Percentiles rank a stretch among this genome's conserved stretches.
Conservation (phyloP, 2,797 vertebrate species). For the Lepus oiostolus region DNA sequence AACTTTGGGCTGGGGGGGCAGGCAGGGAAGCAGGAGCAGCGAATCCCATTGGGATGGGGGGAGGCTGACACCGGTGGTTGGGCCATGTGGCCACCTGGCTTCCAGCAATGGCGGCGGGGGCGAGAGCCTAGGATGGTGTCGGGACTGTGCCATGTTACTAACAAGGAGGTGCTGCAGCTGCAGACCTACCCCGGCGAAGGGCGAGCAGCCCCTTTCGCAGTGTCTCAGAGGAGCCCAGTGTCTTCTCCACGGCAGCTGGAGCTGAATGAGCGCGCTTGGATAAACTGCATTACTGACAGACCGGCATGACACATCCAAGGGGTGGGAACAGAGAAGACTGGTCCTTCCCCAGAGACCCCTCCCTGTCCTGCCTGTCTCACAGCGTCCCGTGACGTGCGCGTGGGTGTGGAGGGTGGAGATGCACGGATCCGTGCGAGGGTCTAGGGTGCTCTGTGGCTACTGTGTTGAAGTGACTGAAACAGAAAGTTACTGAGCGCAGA, state of each 20-base stretch:
- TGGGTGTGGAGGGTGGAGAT: background rate
- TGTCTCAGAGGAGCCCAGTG: background rate
- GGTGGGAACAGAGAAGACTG: background rate
- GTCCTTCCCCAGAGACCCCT: background rate
- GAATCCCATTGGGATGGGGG: too few relatives aligned
- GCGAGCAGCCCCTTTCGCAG: background rate
- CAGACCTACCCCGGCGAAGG: fast-evolving
- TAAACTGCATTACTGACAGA: background rate
- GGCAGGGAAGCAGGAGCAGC: too few relatives aligned
- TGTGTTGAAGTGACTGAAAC: background rate
- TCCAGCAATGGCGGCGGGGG: too few relatives aligned
- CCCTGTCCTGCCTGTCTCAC: background rate
- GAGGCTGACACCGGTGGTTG: too few relatives aligned
- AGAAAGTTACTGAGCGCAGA: background rate
- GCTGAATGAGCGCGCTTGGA: background rate
- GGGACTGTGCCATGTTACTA: too few relatives aligned
- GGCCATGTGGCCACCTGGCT: too few relatives aligned
- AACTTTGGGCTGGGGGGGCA: too few relatives aligned
- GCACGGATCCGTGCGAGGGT: background rate
- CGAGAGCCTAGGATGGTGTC: too few relatives aligned
- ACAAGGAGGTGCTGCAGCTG: background rate
- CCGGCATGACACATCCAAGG: background rate
- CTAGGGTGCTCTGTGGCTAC: background rate
- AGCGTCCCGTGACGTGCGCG: background rate
- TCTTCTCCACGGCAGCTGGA: background rate